phyloP scores from a whole-genome alignment of 1,140 invertebrate species.

The Antheraea mylitta region DNA sequence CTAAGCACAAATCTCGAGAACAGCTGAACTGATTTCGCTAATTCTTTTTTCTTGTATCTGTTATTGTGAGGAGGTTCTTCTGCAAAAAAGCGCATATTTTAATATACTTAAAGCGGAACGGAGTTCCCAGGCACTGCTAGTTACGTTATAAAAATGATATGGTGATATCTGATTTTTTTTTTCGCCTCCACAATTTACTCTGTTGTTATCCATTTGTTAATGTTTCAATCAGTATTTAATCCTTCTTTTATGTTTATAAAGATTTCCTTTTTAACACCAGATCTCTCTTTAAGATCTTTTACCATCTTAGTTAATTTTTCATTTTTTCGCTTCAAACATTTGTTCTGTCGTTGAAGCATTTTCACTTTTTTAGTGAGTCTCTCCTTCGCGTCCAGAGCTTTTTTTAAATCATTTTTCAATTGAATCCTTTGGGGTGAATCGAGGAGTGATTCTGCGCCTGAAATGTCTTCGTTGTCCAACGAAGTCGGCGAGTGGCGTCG shows the following conservation, averaged over 20 bases:
- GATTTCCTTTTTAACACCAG: neutral
- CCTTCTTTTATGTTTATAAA: slow-evolving; percentile 1
- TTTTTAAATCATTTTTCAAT: neutral
- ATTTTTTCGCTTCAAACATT: neutral
- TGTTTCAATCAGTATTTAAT: neutral
- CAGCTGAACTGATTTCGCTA: no score
- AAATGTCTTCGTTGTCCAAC: neutral
- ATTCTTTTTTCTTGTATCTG: no score
- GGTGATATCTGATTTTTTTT: no score
- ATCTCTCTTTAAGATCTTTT: neutral
- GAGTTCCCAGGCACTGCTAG: no score
- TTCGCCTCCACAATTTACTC: no score
- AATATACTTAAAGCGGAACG: no score
- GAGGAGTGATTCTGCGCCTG: neutral
- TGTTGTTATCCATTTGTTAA: neutral
- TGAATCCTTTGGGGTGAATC: neutral
- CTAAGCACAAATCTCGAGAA: no score
- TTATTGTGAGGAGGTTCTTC: no score
- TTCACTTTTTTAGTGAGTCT: neutral
- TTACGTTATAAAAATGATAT: no score
- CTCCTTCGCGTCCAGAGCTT: neutral
- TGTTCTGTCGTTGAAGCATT: neutral
- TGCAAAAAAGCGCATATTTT: no score
- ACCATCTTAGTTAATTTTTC: neutral
- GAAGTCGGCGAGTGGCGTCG: neutral